Percentiles rank a stretch among this genome's conserved stretches.
Conservation (phyloP, 1,140 invertebrate species). For the Thaumatotibia leucotreta region DNA sequence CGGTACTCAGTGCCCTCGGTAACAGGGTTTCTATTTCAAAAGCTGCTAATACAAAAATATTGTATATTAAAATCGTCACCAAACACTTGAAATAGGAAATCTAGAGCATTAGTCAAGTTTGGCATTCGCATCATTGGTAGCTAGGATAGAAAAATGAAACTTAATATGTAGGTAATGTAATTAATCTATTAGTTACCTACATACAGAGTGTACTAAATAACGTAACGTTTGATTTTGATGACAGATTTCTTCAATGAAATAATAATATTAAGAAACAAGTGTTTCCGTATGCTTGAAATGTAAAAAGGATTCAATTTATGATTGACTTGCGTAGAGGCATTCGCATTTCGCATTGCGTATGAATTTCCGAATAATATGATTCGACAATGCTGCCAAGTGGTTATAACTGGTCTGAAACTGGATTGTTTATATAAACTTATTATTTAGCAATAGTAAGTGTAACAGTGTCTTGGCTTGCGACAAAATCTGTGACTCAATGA, state of each 20-base stretch:
- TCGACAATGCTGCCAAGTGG: neutral
- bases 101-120: neutral
- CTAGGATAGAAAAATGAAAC: neutral
- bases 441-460: neutral
- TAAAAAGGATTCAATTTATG: too few relatives aligned
- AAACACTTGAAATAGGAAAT: neutral
- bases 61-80: neutral
- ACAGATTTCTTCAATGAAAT: too few relatives aligned
- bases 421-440: neutral
- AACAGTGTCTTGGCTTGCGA: neutral
- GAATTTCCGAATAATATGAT: neutral
- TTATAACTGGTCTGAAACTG: neutral
- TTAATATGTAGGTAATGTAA: neutral
- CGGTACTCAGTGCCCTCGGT: slow-evolving; percentile 13
- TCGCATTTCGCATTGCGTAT: neutral
- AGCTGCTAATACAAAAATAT: neutral
- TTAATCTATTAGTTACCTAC: too few relatives aligned
- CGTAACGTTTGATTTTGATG: too few relatives aligned
- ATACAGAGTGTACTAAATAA: too few relatives aligned
- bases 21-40: neutral
- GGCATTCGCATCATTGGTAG: neutral
- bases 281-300: too few relatives aligned
- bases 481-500: slow-evolving; percentile 1
- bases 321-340: neutral
- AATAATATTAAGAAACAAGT: too few relatives aligned